A percentile compares a stretch with the other conserved stretches of the same genome.
phyloP scores from a whole-genome alignment of 2,113 vertebrate species.

The Noctilio leporinus region DNA sequence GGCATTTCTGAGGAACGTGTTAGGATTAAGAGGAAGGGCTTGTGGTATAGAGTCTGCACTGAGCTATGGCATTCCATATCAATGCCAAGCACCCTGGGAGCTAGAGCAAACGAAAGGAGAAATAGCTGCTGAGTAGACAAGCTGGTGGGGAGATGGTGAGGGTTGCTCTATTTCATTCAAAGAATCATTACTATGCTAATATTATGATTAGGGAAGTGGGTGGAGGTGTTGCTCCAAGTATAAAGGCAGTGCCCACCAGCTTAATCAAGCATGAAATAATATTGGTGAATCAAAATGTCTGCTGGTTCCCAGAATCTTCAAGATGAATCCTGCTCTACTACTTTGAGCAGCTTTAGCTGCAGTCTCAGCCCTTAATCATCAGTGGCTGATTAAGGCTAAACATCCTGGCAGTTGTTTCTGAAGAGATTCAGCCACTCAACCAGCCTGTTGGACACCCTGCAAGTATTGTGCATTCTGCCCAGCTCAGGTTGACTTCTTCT shows the following conservation, averaged over 20 bases:
- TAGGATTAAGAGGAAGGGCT: neutral
- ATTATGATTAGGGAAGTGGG: neutral
- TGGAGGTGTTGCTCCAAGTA: neutral
- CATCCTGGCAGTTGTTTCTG: neutral
- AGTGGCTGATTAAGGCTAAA: neutral
- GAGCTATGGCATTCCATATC: neutral
- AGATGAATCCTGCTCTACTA: neutral
- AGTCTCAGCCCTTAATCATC: neutral
- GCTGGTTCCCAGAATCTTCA: neutral
- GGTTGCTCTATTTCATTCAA: neutral
- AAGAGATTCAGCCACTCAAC: neutral
- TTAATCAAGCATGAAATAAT: neutral
- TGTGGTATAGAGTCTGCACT: neutral
- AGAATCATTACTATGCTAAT: neutral
- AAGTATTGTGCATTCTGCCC: neutral
- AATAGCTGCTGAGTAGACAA: neutral
- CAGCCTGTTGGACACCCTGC: neutral
- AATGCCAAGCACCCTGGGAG: neutral
- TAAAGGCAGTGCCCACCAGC: neutral
- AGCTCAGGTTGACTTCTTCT: neutral
- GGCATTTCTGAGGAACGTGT: neutral
- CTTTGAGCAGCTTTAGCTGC: neutral
- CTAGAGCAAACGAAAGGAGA: neutral
- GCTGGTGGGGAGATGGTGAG: neutral
- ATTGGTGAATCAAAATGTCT: neutral